Percentiles rank a stretch among this genome's conserved stretches.
phyloP scores from a whole-genome alignment of 1,140 invertebrate genomes.

The Apocrypta bakeri region DNA sequence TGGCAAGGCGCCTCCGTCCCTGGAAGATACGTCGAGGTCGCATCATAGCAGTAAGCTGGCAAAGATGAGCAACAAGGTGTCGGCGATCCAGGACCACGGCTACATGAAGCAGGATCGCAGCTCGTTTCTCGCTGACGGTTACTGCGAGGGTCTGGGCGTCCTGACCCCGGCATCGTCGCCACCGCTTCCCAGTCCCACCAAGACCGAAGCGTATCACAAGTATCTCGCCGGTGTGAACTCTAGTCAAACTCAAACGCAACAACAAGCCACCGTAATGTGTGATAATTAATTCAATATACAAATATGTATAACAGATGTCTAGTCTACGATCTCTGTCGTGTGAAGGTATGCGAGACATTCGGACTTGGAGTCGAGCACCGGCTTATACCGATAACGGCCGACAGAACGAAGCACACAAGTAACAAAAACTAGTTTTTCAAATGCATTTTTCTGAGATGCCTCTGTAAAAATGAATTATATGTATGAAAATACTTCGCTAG shows the following conservation, averaged over 20 bases:
- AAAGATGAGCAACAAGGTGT: slow-evolving; percentile 60
- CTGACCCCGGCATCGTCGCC: slow-evolving; percentile 76
- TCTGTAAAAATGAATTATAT: slow-evolving; percentile 30
- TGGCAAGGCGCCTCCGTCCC: slow-evolving; percentile 47
- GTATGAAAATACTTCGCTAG: slow-evolving; percentile 3
- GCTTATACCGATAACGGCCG: background rate
- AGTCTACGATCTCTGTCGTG: background rate
- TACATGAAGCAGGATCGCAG: slow-evolving; percentile 61
- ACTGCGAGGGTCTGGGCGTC: slow-evolving; percentile 67
- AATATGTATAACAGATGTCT: background rate
- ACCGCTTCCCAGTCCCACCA: background rate
- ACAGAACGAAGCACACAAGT: background rate
- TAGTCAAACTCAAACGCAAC: slow-evolving; percentile 50
- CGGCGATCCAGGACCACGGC: slow-evolving; percentile 67
- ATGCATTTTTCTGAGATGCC: slow-evolving; percentile 16
- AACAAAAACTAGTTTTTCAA: slow-evolving; percentile 19
- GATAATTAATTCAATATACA: slow-evolving; percentile 30
- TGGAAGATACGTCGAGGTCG: background rate
- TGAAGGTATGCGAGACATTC: background rate
- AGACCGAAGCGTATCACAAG: slow-evolving; percentile 51
- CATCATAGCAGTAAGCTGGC: slow-evolving; percentile 53
- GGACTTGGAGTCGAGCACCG: slow-evolving; percentile 26
- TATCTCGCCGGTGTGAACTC: slow-evolving; percentile 53
- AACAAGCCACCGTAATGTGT: slow-evolving; percentile 24
- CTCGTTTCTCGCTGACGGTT: background rate